Conservation (phyloP, 2,888 invertebrate genomes). For the Auanema sp. region DNA sequence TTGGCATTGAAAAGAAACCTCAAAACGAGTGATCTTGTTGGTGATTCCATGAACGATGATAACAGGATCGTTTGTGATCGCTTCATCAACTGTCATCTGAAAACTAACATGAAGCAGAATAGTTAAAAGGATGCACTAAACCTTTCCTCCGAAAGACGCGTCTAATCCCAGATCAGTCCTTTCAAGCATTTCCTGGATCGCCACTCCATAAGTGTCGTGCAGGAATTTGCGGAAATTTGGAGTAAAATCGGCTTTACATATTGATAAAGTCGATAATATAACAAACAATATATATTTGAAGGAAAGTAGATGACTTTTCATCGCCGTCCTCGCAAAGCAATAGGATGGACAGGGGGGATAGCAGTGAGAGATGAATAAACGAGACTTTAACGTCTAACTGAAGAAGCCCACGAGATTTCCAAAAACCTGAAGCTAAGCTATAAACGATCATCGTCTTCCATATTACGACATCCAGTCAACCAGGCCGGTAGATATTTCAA, state of each 20-base stretch:
- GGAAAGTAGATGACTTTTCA: too few species aligned
- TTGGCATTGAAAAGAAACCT: constrained; percentile 36
- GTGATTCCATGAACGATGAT: constrained; percentile 62
- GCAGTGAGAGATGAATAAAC: too few species aligned
- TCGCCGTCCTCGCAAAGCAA: too few species aligned
- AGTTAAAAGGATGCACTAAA: constrained; percentile 5
- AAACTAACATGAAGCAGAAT: neutral
- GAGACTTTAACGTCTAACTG: too few species aligned
- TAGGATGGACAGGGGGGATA: too few species aligned
- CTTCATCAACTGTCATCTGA: constrained; percentile 20
- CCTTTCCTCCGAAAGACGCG: constrained; percentile 55
- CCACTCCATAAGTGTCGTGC: constrained; percentile 53
- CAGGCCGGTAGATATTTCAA: too few species aligned
- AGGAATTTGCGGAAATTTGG: constrained; percentile 50
- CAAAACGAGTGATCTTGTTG: constrained; percentile 55
- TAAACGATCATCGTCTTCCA: too few species aligned
- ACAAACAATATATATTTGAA: too few species aligned
- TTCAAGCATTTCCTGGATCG: constrained; percentile 51
- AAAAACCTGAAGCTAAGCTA: too few species aligned
- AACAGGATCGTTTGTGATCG: constrained; percentile 47
- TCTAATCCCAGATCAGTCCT: constrained; percentile 57
- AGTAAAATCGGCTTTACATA: constrained; percentile 35
- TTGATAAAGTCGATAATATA: too few species aligned
- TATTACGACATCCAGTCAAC: too few species aligned
- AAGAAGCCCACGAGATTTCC: too few species aligned